These are phyloP conservation scores for Gymnorhina tibicen DNA, from an alignment of 2,113 vertebrate genomes.

Conservation along the genomic window DNA sequence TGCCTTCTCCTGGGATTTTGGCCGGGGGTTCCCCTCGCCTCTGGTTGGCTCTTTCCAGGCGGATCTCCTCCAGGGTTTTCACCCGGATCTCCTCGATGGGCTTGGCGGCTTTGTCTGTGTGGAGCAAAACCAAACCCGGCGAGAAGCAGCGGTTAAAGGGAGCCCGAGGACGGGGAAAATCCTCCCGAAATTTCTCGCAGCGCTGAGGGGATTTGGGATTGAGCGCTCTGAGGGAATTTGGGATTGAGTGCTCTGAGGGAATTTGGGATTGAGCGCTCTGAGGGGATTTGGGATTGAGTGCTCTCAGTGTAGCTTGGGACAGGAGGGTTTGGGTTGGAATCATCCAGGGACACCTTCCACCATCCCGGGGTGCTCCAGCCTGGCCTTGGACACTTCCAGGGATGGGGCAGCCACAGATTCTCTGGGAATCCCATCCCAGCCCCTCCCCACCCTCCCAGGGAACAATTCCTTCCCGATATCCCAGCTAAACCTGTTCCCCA, in stretches of 20 bases:
- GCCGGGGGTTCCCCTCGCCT: conserved; percentile 58
- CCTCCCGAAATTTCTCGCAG: background rate
- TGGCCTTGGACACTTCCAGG: fast-evolving
- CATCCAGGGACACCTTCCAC: fast-evolving
- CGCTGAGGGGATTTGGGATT: background rate
- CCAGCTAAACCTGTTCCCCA: background rate
- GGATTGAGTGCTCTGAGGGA: background rate
- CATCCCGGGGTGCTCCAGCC: fast-evolving
- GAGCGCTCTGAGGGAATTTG: background rate
- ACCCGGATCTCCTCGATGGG: conserved; percentile 78
- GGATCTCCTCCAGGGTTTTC: conserved; percentile 93
- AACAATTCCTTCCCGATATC: background rate
- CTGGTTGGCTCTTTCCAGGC: conserved; percentile 81
- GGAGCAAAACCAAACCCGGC: fast-evolving
- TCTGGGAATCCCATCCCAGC: background rate
- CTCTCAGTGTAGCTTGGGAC: background rate
- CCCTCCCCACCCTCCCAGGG: background rate
- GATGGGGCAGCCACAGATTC: background rate
- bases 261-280: no score
- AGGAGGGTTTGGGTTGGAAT: background rate
- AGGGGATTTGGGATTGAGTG: background rate
- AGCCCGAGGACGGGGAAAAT: fast-evolving
- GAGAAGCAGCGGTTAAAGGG: background rate
- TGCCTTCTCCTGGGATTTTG: conserved; percentile 17
- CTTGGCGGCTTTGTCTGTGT: conserved; percentile 58